Percentiles rank a stretch among this genome's conserved stretches.
Evolutionary conservation across 2,888 invertebrate species (phyloP).

Genomic region (Cyclophora punctaria): DNA sequence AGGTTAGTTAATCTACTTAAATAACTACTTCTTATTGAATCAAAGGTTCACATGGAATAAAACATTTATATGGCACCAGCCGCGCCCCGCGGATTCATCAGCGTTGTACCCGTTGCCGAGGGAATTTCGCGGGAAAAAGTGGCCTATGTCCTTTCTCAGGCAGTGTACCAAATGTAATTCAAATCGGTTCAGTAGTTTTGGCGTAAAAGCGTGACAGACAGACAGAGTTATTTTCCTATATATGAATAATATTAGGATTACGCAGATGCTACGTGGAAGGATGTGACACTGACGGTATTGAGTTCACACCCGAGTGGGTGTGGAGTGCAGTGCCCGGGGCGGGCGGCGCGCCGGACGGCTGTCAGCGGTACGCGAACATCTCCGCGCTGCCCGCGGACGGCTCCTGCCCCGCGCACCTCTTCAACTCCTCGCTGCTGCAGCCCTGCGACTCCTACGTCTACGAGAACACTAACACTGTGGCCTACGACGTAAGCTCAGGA

Average conservation of each 20-base stretch:
- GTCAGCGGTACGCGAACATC: constrained; percentile 46
- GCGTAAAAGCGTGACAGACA: too few species aligned
- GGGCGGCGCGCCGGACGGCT: constrained; percentile 47
- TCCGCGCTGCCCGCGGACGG: constrained; percentile 5
- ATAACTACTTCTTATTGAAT: background rate
- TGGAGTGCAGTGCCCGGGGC: constrained; percentile 51
- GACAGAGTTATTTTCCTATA: too few species aligned
- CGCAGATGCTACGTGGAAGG: constrained; percentile 43
- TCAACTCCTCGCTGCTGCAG: constrained; percentile 25
- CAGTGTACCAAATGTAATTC: too few species aligned
- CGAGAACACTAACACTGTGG: constrained; percentile 39
- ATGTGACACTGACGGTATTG: constrained; percentile 33
- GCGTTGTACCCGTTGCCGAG: too few species aligned
- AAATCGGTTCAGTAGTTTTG: too few species aligned
- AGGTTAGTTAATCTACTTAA: constrained; percentile 31
- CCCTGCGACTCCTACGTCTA: constrained; percentile 45
- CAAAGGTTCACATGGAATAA: background rate
- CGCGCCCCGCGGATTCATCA: too few species aligned
- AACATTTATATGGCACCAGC: background rate
- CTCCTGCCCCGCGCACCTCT: constrained; percentile 40
- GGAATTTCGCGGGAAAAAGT: too few species aligned
- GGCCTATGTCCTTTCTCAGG: too few species aligned
- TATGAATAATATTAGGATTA: too few species aligned
- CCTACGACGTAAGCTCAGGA: constrained; percentile 28
- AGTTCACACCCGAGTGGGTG: constrained; percentile 59